Evolutionary conservation across 2,113 vertebrate species (phyloP).

Genomic region (Sterna hirundo): DNA sequence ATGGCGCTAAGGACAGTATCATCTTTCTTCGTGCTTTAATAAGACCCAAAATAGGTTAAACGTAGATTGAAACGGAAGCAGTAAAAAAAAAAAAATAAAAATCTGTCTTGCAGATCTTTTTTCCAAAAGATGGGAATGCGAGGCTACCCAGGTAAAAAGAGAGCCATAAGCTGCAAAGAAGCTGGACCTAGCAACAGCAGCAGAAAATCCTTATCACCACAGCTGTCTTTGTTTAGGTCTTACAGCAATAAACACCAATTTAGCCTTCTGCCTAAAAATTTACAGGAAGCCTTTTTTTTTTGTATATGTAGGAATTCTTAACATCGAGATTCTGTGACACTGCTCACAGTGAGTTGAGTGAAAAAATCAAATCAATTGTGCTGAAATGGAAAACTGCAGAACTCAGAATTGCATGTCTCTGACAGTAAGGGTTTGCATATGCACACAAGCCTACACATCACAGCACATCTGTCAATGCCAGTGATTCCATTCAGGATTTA

Average conservation of each 20-base stretch:
- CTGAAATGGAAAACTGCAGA: not conserved
- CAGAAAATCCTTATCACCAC: not conserved
- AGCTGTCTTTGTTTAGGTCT: not conserved
- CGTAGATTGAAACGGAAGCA: not conserved
- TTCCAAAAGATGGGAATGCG: not conserved
- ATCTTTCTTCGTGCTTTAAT: not conserved
- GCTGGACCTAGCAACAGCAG: not conserved
- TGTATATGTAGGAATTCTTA: not conserved
- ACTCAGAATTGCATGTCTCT: not conserved
- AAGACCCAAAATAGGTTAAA: not conserved
- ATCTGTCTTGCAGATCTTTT: not conserved
- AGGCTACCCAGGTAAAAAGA: not conserved
- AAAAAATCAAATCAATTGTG: not conserved
- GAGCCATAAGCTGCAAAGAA: not conserved
- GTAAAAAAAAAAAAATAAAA: not conserved
- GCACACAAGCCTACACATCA: not conserved
- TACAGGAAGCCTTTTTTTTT: not conserved
- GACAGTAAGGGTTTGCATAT: not conserved
- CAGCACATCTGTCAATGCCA: not conserved
- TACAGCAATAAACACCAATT: not conserved
- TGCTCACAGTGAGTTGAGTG: not conserved
- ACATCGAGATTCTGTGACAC: not conserved
- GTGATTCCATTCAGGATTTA: not conserved
- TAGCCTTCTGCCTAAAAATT: not conserved
- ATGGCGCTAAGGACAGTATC: not conserved